phyloP scores from a whole-genome alignment of 2,888 invertebrate genomes.

The Idaea dimidiata region DNA sequence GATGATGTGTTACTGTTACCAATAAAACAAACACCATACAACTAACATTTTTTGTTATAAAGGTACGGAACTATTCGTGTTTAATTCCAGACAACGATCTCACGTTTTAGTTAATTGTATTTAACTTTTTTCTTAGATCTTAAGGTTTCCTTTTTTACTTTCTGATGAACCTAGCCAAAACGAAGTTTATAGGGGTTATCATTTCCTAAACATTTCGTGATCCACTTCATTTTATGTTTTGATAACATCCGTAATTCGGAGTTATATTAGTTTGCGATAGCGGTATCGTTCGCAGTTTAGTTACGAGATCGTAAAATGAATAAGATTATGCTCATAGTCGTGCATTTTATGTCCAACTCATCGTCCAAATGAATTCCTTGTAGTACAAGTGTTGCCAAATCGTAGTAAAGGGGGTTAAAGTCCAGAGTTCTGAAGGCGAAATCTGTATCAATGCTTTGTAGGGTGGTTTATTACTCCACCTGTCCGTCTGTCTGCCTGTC shows the following conservation, averaged over 20 bases:
- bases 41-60: too few relatives aligned
- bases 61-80: too few relatives aligned
- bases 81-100: too few relatives aligned
- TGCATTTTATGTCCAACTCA: not conserved
- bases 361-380: conserved; percentile 8
- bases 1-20: too few relatives aligned
- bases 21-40: too few relatives aligned
- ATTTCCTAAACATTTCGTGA: not conserved
- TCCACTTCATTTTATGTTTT: not conserved
- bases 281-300: not conserved
- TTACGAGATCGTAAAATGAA: not conserved
- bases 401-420: conserved; percentile 34
- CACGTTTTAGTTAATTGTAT: too few relatives aligned
- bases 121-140: too few relatives aligned
- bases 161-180: too few relatives aligned
- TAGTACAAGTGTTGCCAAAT: conserved; percentile 37
- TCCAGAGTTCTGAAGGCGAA: conserved; percentile 28
- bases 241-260: not conserved
- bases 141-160: too few relatives aligned
- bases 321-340: not conserved
- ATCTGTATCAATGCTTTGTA: not conserved
- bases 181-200: not conserved
- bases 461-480: too few relatives aligned
- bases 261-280: not conserved
- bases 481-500: too few relatives aligned